Conservation (phyloP, 2,888 invertebrate species). For the Noctua janthe region DNA sequence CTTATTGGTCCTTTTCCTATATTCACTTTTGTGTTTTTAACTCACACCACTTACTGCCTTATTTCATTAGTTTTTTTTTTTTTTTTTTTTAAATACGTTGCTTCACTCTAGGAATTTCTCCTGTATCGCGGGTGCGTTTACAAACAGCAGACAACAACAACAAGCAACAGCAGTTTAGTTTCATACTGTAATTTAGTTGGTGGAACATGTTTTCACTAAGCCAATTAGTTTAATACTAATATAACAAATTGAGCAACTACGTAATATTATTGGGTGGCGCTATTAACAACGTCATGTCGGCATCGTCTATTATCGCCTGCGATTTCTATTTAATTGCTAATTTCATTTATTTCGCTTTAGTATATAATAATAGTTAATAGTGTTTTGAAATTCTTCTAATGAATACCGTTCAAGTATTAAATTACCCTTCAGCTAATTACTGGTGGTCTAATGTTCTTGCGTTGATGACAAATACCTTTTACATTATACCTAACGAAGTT, state of each 20-base stretch:
- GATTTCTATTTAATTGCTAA: slow-evolving; percentile 8
- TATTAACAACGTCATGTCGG: background rate
- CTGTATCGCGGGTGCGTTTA: no score
- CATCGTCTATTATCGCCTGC: background rate
- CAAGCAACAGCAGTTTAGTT: background rate
- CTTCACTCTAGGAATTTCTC: no score
- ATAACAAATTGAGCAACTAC: slow-evolving; percentile 10
- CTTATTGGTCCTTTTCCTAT: background rate
- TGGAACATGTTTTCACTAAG: background rate
- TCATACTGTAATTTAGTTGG: background rate
- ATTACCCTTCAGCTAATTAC: slow-evolving; percentile 3
- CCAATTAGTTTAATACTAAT: slow-evolving; percentile 6
- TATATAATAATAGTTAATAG: background rate
- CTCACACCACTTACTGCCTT: background rate
- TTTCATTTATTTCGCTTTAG: slow-evolving; percentile 6
- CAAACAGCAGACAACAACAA: no score
- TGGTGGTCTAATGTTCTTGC: background rate
- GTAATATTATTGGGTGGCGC: background rate
- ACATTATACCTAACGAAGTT: background rate
- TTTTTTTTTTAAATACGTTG: no score
- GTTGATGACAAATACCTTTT: slow-evolving; percentile 1
- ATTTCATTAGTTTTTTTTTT: background rate
- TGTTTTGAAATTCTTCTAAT: slow-evolving; percentile 4
- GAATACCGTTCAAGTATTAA: slow-evolving; percentile 4
- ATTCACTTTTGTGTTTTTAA: background rate